A percentile compares a stretch with the other conserved stretches of the same genome.
Conservation (phyloP, 1,140 invertebrate species). For the Lineus longissimus region DNA sequence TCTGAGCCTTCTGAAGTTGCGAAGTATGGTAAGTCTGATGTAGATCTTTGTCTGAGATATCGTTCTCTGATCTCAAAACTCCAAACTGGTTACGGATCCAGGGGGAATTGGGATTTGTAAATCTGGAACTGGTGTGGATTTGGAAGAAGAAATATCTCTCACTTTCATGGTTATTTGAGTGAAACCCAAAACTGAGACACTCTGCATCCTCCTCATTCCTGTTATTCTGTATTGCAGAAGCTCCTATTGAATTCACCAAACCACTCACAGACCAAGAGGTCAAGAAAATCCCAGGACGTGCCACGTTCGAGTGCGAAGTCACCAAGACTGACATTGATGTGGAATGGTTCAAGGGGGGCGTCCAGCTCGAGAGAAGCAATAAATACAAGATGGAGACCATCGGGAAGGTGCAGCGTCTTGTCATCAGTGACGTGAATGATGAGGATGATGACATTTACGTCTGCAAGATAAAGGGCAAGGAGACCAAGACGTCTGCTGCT, state of each 20-base stretch:
- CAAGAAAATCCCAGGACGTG: slow-evolving; percentile 22
- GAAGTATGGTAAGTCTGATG: slow-evolving; percentile 2
- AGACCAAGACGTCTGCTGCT: slow-evolving; percentile 64
- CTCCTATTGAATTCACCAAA: not conserved
- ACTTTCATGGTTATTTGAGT: no score
- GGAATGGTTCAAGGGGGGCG: slow-evolving; percentile 79
- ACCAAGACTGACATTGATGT: slow-evolving; percentile 74
- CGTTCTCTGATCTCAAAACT: not conserved
- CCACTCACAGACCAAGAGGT: slow-evolving; percentile 35
- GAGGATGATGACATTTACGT: slow-evolving; percentile 22
- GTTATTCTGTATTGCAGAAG: not conserved
- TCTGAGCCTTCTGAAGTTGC: not conserved
- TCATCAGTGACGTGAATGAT: slow-evolving; percentile 17
- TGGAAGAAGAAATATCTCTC: no score
- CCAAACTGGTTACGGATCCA: no score
- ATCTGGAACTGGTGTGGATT: no score
- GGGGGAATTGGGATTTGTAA: no score
- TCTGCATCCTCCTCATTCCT: slow-evolving; percentile 8
- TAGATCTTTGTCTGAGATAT: not conserved
- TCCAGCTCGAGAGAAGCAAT: slow-evolving; percentile 50
- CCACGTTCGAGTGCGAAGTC: slow-evolving; percentile 43
- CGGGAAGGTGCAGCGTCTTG: slow-evolving; percentile 24
- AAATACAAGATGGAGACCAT: slow-evolving; percentile 15
- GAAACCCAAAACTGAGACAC: no score
- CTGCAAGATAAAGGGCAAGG: slow-evolving; percentile 51